These are phyloP conservation scores for Andrena bicolor DNA, from an alignment of 2,888 invertebrate genomes.

Conservation along the genomic window DNA sequence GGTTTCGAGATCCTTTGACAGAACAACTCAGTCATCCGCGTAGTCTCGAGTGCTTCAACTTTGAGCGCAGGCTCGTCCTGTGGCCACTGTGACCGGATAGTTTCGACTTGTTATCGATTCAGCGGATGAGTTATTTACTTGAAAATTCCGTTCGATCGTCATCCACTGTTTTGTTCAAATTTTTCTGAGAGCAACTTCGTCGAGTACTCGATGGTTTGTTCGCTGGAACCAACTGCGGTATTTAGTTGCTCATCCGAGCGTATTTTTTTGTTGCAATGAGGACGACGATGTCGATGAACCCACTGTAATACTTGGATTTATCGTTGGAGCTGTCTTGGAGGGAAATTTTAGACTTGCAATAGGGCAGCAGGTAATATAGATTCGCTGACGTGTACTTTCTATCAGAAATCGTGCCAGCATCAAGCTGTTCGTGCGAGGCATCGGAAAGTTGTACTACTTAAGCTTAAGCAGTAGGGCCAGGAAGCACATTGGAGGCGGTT, in stretches of 20 bases:
- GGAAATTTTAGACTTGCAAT: background rate
- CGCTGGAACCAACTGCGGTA: too few relatives aligned
- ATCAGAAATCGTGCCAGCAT: background rate
- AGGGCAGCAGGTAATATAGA: background rate
- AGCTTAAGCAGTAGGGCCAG: background rate
- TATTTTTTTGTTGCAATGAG: background rate
- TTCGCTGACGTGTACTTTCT: background rate
- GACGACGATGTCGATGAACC: background rate
- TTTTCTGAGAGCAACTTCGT: background rate
- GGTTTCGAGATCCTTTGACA: constrained; percentile 61
- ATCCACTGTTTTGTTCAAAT: constrained; percentile 5
- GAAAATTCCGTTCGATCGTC: constrained; percentile 20
- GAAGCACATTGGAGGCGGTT: background rate
- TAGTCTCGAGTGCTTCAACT: constrained; percentile 58
- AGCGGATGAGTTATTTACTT: constrained; percentile 45
- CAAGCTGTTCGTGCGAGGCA: background rate
- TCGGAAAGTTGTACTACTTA: background rate
- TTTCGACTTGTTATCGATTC: constrained; percentile 28
- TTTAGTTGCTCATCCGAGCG: background rate
- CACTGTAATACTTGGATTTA: background rate
- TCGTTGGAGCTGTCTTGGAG: background rate
- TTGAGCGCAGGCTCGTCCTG: constrained; percentile 50
- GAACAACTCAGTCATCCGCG: constrained; percentile 53
- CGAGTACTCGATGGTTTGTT: too few relatives aligned
- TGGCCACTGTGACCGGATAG: constrained; percentile 13